Conservation (phyloP, 2,797 vertebrate genomes). For the Catharus ustulatus region DNA sequence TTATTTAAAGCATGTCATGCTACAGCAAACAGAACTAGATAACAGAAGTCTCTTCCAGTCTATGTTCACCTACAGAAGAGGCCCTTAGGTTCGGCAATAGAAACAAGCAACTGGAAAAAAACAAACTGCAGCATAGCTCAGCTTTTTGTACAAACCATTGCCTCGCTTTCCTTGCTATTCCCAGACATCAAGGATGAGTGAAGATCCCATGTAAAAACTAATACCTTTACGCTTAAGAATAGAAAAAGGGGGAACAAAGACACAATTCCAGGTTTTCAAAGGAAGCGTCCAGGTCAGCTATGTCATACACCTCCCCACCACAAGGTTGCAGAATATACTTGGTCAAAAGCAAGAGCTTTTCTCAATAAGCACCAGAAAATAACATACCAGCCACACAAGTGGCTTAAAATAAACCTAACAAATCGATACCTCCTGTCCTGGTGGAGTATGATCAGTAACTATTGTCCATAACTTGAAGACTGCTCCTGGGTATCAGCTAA, state of each 20-base stretch:
- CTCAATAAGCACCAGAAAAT: rapidly evolving
- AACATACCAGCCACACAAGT: not conserved
- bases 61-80: rapidly evolving
- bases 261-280: not conserved
- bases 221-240: not conserved
- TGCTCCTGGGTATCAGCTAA: not conserved
- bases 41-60: not conserved
- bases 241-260: not conserved
- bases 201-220: not conserved
- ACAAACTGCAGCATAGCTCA: not conserved
- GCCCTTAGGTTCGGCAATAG: not conserved
- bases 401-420: not conserved
- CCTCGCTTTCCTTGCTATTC: not conserved
- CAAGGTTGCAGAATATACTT: rapidly evolving
- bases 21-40: not conserved
- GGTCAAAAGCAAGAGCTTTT: not conserved
- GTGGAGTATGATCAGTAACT: not conserved
- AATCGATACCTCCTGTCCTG: rapidly evolving
- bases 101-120: not conserved
- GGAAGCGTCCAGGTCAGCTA: not conserved
- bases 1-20: not conserved
- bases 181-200: not conserved
- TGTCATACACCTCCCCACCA: rapidly evolving
- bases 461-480: no score
- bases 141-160: not conserved